A percentile compares a stretch with the other conserved stretches of the same genome.
Evolutionary conservation across 2,113 vertebrate species (phyloP).

Genomic region (Brevimyrus niger): DNA sequence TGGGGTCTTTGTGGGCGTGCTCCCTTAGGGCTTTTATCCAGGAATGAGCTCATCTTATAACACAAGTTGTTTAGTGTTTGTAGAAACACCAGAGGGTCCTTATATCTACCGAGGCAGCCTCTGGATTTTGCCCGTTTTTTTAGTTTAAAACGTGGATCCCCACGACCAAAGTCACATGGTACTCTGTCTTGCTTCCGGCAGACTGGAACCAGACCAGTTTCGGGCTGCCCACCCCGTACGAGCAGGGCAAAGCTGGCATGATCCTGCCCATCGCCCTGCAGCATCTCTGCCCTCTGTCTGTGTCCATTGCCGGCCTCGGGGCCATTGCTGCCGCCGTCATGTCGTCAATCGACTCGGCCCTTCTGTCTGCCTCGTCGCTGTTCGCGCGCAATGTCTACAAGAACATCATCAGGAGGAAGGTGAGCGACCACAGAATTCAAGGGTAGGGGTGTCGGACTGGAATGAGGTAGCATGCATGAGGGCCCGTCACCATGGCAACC

Average conservation of each 20-base stretch:
- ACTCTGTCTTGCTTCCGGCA: constrained; percentile 26
- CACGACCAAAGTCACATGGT: not conserved
- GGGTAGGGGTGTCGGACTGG: not conserved
- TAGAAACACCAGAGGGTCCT: not conserved
- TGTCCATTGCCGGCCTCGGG: constrained; percentile 57
- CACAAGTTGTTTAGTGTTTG: not conserved
- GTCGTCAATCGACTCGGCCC: constrained; percentile 65
- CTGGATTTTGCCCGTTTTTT: not conserved
- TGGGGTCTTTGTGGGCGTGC: not conserved
- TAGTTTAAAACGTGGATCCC: not conserved
- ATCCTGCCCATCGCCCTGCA: constrained; percentile 62
- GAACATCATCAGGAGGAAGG: constrained; percentile 62
- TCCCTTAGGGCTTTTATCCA: not conserved
- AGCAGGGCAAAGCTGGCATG: constrained; percentile 56
- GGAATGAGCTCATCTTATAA: not conserved
- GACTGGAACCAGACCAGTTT: constrained; percentile 73
- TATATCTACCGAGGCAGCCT: not conserved
- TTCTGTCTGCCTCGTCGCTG: constrained; percentile 56
- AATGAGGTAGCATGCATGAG: not conserved
- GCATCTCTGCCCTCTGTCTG: constrained; percentile 56
- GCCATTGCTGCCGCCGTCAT: constrained; percentile 57
- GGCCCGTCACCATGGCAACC: not conserved
- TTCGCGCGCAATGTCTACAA: constrained; percentile 64
- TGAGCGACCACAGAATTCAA: constrained; percentile 28
- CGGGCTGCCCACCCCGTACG: constrained; percentile 55